A percentile compares a stretch with the other conserved stretches of the same genome.
These are phyloP conservation scores for Sphinx pinastri DNA, from an alignment of 2,888 invertebrate species.

Conservation along the genomic window DNA sequence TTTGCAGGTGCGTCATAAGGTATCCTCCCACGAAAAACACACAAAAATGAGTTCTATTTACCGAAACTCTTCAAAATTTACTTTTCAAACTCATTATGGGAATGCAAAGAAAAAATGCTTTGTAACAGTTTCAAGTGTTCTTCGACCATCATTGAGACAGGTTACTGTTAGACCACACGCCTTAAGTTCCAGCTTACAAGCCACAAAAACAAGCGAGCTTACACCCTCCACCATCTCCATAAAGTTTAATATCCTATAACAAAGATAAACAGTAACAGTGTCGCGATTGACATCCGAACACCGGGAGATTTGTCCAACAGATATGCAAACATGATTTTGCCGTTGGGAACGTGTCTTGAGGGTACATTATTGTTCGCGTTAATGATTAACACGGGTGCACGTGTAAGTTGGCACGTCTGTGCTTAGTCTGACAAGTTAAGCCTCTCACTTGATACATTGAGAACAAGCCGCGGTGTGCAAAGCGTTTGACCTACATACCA, in stretches of 20 bases:
- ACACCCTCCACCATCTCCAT: not conserved
- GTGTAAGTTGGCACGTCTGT: conserved; percentile 39
- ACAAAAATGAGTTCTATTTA: conserved; percentile 40
- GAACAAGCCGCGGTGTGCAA: conserved; percentile 44
- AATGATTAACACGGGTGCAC: conserved; percentile 8
- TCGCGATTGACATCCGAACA: conserved; percentile 60
- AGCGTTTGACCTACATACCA: conserved; percentile 50
- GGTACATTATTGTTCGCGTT: conserved; percentile 25
- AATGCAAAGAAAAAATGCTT: conserved; percentile 38
- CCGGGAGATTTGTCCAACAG: conserved; percentile 53
- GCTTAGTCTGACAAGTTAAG: conserved; percentile 58
- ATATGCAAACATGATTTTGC: conserved; percentile 40
- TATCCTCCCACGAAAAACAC: conserved; percentile 27
- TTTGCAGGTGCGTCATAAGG: no score
- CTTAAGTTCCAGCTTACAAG: conserved; percentile 26
- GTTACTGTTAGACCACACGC: conserved; percentile 37
- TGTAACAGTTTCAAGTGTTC: conserved; percentile 37
- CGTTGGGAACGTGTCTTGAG: conserved; percentile 16
- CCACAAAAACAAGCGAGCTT: not conserved
- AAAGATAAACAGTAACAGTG: conserved; percentile 49
- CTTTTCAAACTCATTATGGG: conserved; percentile 36
- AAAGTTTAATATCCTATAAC: conserved; percentile 39
- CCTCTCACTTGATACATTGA: conserved; percentile 52
- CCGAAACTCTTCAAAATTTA: conserved; percentile 24
- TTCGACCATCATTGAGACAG: conserved; percentile 26